phyloP scores from a whole-genome alignment of 2,888 invertebrate genomes.

The Amblyjoppa fuscipennis region DNA sequence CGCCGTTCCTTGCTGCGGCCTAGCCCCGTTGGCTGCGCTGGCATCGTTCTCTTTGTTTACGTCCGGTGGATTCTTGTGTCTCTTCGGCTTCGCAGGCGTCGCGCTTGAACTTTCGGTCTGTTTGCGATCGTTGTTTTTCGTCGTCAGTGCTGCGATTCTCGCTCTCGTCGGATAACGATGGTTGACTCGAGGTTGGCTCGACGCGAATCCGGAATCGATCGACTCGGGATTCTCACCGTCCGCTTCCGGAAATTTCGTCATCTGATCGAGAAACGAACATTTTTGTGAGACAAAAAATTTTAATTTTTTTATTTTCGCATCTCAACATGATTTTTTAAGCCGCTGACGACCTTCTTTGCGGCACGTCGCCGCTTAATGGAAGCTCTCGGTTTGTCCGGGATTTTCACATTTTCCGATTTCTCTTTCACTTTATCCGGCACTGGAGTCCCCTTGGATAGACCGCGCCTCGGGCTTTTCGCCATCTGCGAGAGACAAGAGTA shows the following conservation, averaged over 20 bases:
- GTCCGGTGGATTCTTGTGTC: conserved; percentile 15
- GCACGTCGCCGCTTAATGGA: conserved; percentile 74
- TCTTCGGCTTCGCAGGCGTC: not conserved
- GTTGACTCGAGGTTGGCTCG: not conserved
- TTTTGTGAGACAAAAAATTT: no score
- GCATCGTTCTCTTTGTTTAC: conserved; percentile 69
- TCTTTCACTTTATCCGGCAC: not conserved
- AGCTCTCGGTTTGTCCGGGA: conserved; percentile 66
- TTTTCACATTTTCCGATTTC: conserved; percentile 49
- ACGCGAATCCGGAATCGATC: conserved; percentile 15
- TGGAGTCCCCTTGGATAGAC: not conserved
- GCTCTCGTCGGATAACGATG: conserved; percentile 19
- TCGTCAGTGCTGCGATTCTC: not conserved
- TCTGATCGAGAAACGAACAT: conserved; percentile 64
- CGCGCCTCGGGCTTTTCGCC: conserved; percentile 1
- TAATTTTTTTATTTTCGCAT: no score
- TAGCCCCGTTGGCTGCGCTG: conserved; percentile 19
- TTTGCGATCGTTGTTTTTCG: not conserved
- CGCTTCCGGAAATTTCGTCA: conserved; percentile 71
- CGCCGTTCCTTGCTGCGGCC: not conserved
- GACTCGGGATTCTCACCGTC: conserved; percentile 66
- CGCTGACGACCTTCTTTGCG: conserved; percentile 67
- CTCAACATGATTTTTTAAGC: no score
- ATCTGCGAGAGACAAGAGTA: conserved; percentile 1
- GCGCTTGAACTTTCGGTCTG: not conserved